Evolutionary conservation across 2,797 vertebrate genomes (phyloP), one percentile per base, ranked within the genome.

Genomic region (Hoplostethus atlanticus): DNA sequence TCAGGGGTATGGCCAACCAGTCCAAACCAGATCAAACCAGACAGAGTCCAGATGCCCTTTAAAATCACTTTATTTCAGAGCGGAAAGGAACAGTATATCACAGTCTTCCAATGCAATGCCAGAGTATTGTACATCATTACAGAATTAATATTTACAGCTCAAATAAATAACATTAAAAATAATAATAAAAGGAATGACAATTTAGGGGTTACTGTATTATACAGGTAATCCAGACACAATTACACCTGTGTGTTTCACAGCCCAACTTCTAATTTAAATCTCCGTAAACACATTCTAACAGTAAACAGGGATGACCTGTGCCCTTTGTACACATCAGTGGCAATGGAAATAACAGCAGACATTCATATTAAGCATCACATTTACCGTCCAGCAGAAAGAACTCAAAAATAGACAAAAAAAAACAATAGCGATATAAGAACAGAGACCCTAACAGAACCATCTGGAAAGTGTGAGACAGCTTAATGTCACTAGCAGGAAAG

Each of bases 11-110:
- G 2, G 15, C 6, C n/a, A 28, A 15, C 55, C 28, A 57, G 64
- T 57, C 71, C 16, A 77, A 63, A 91, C 66, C 67, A 89, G 13
- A 87, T 44, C 16, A 57, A 65, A 76, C 66, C 68, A 81, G 9
- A 53, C 13, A 8, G 68, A 78, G 55, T 30, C 25, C 25, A 60
- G 50, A 62, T 44, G 76, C 74, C 76, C 71, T 88, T 95, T 93
- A 89, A 92, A 93, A 92, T 84, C 79, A 90, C 82, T 95, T 95
- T 95, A 95, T 93, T 95, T 88, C 81, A 86, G 93, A 93, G 89
- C 83, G 80, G 79, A 89, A 88, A 77, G 68, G 60, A 70, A 86
- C 84, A 81, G 68, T 89, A 92, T 78, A 84, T 93, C 21, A 21
- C 91, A 91, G 89, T 92, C 87, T 83, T 87, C 70, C 84, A 89